Percentiles rank a stretch among this genome's conserved stretches.
Evolutionary conservation across 2,797 vertebrate genomes (phyloP).

Genomic region (Poeciliopsis turneri): DNA sequence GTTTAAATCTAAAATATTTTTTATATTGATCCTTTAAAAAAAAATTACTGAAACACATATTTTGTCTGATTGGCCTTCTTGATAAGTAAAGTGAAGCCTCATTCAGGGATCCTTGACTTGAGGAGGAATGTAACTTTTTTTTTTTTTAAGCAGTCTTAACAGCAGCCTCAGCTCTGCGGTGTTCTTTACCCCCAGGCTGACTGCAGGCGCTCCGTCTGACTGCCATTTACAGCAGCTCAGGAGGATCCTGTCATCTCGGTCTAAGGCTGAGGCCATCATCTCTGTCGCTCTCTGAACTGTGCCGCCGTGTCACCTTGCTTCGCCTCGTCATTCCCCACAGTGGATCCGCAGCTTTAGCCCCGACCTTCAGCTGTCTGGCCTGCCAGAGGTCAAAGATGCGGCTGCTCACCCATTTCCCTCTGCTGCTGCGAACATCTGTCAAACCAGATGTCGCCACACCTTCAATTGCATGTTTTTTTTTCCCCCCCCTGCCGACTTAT

Average conservation of each 20-base stretch:
- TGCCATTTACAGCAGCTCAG: not conserved
- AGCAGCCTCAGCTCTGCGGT: not conserved
- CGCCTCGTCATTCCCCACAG: not conserved
- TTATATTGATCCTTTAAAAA: not conserved
- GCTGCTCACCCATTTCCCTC: not conserved
- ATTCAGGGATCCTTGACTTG: not conserved
- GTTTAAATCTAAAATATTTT: not conserved
- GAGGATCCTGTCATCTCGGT: not conserved
- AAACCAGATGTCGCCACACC: not conserved
- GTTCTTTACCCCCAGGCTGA: conserved; percentile 1
- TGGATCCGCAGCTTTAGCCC: not conserved
- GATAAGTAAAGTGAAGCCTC: not conserved
- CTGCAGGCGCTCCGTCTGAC: conserved; percentile 3
- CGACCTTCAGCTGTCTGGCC: not conserved
- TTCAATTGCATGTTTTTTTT: not conserved
- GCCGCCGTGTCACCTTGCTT: not conserved
- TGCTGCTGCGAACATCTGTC: conserved; percentile 6
- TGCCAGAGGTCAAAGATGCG: not conserved
- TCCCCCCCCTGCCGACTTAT: not conserved
- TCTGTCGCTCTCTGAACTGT: not conserved
- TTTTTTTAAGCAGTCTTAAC: not conserved
- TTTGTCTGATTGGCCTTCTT: not conserved
- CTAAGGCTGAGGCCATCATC: not conserved
- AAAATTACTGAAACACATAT: not conserved
- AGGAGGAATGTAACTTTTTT: not conserved